Evolutionary conservation across 2,888 invertebrate species (phyloP).

Genomic region (Heteromyza rotundicornis): DNA sequence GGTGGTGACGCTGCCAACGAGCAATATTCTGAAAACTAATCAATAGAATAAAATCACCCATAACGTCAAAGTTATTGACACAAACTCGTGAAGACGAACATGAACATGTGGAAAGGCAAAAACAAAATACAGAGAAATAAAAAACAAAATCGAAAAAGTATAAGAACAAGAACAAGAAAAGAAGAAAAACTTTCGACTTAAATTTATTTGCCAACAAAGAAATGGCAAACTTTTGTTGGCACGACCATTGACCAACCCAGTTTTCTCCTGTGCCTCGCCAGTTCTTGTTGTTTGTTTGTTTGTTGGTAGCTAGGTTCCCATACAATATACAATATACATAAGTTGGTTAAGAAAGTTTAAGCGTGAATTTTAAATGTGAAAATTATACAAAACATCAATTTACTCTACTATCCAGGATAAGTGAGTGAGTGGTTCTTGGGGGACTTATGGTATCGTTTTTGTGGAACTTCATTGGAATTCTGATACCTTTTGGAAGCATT

Average conservation of each 20-base stretch:
- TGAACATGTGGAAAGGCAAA: background rate
- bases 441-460: too few relatives aligned
- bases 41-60: constrained; percentile 24
- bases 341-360: background rate
- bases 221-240: constrained; percentile 23
- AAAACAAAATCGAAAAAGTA: too few relatives aligned
- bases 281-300: background rate
- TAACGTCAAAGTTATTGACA: constrained; percentile 22
- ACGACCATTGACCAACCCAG: constrained; percentile 9
- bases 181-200: constrained; percentile 14
- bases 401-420: too few relatives aligned
- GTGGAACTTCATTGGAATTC: too few relatives aligned
- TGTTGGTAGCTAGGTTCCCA: background rate
- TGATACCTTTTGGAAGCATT: too few relatives aligned
- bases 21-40: constrained; percentile 14
- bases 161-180: background rate
- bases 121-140: background rate
- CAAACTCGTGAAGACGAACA: constrained; percentile 4
- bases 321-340: too few relatives aligned
- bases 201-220: constrained; percentile 18
- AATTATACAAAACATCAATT: constrained; percentile 12
- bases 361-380: constrained; percentile 7
- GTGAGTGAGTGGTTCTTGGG: too few relatives aligned
- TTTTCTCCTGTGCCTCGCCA: background rate
- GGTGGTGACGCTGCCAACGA: too few relatives aligned